phyloP scores from a whole-genome alignment of 2,797 vertebrate genomes.

The Eulemur albifrons region DNA sequence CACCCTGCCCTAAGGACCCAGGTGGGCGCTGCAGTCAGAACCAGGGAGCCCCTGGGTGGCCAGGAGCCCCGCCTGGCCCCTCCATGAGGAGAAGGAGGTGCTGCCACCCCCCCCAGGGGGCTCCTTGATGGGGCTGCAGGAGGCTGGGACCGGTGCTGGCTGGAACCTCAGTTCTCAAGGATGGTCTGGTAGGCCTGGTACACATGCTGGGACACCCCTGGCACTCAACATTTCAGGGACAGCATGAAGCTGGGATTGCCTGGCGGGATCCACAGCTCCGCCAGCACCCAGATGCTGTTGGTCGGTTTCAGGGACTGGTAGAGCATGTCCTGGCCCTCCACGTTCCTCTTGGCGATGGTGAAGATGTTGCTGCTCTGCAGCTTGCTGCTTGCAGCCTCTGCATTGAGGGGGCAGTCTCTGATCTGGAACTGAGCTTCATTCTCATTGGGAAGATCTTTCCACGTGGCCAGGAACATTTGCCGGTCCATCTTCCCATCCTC shows the following conservation, averaged over 20 bases:
- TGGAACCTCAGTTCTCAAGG: slow-evolving; percentile 92
- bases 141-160: neutral
- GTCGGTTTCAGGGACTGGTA: slow-evolving; percentile 97
- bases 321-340: slow-evolving; percentile 98
- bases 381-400: slow-evolving; percentile 92
- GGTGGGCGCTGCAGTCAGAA: neutral
- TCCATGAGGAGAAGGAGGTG: neutral
- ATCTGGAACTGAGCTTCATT: slow-evolving; percentile 97
- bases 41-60: neutral
- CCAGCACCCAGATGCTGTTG: slow-evolving; percentile 96
- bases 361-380: slow-evolving; percentile 96
- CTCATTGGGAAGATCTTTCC: slow-evolving; percentile 98
- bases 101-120: slow-evolving; percentile 31
- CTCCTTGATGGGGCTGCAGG: neutral
- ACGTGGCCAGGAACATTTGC: slow-evolving; percentile 96
- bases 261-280: slow-evolving; percentile 92
- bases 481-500: slow-evolving; percentile 82
- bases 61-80: neutral
- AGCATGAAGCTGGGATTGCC: slow-evolving; percentile 92
- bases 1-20: neutral
- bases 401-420: slow-evolving; percentile 94
- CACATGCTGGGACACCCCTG: slow-evolving; percentile 93
- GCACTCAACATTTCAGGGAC: slow-evolving; percentile 94
- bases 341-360: slow-evolving; percentile 95
- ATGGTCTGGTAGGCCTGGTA: slow-evolving; percentile 94